These are phyloP conservation scores for Gallinago jamesoni DNA, from an alignment of 2,113 vertebrate species.

Conservation along the genomic window DNA sequence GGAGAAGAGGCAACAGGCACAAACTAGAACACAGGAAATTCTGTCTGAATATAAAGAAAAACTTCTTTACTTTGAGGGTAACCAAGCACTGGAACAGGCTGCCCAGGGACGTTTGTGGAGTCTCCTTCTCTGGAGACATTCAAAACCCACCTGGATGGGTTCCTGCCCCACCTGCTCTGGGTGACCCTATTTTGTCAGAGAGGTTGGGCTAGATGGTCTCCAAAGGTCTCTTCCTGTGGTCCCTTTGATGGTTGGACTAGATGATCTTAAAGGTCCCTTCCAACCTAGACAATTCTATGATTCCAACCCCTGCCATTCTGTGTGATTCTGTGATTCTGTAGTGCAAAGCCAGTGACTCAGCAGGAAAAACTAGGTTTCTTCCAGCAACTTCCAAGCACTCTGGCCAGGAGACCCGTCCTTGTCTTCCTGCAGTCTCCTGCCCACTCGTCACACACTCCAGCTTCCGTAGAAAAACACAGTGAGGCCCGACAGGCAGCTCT, in stretches of 20 bases:
- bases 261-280: no score
- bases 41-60: not conserved
- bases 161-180: not conserved
- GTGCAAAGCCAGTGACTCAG: not conserved
- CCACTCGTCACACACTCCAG: constrained; percentile 32
- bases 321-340: not conserved
- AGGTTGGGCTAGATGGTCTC: not conserved
- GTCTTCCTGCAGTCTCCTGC: constrained; percentile 49
- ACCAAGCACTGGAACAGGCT: not conserved
- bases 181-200: not conserved
- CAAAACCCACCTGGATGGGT: not conserved
- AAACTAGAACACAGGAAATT: not conserved
- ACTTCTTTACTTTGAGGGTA: not conserved
- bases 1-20: not conserved
- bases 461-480: constrained; percentile 51
- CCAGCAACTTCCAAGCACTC: constrained; percentile 46
- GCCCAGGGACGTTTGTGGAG: not conserved
- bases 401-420: not conserved
- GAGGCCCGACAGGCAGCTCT: constrained; percentile 15
- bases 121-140: not conserved
- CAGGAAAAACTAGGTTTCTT: constrained; percentile 2
- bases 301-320: not conserved
- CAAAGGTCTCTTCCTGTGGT: not conserved
- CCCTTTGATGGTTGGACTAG: no score
- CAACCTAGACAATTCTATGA: not conserved